Base-by-base conservation (phyloP, 2,113 vertebrate genomes). In the Galeopterus variegatus region DNA sequence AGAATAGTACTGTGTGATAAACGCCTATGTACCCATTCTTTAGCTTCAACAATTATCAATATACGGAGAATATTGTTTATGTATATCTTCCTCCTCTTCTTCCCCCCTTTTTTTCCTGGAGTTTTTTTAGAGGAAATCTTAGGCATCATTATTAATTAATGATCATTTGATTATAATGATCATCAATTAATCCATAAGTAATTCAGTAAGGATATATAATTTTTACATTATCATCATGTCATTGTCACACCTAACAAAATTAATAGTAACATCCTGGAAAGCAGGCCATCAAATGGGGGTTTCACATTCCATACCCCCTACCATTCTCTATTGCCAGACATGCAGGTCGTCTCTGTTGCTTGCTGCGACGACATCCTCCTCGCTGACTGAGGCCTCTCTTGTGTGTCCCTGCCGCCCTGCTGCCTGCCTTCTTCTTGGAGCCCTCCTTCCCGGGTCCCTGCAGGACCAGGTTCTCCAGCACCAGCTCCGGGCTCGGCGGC, bases 321-420 rank as follows among this genome's bases (percentile, higher is more conserved):
- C 12, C 8, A 1, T 33, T 54, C 19, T 15, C 36, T 28, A 18
- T 65, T 24, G 65, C 8, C 48, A 41, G 79, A 24, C 50, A 24
- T 3, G 3, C 4, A 0, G 9, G 52, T 11, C 48, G n/a, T 58
- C 50, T 73, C 75, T 6, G 23, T 8, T 17, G 36, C 33, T n/a
- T 36, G 12, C 36, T 6, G 67, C 9, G 76, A 1, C 36, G 11
- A 18, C 65, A 14, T 14, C 17, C 75, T 65, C 36, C 1, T 13
- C 23, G 23, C 17, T 65, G 48, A 88, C 64, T 18, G 28, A 1
- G 0, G 13, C 41, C 41, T 14, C 23, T 45, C 17, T 62, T 10
- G 2, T 45, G 28, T 23, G 41, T 41, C 41, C 45, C 60, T 1
- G 14, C 24, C 64, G 54, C 28, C 45, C 19, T 1, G 26, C 31